Evolutionary conservation across 2,113 vertebrate genomes (phyloP).

Genomic region (Bujurquina vittata): DNA sequence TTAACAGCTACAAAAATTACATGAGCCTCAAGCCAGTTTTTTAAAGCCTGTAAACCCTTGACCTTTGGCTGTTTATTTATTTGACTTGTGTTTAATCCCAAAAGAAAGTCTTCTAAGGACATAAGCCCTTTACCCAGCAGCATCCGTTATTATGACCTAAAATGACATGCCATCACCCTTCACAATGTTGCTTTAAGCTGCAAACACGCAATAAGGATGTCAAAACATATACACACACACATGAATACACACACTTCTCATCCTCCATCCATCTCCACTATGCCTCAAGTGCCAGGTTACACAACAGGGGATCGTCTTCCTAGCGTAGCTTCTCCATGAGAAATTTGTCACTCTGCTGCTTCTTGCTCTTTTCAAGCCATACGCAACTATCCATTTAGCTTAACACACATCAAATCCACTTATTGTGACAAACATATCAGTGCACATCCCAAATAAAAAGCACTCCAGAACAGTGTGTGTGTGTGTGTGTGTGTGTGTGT

Average conservation of each 20-base stretch:
- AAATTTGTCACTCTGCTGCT: constrained; percentile 50
- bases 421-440: constrained; percentile 42
- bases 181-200: constrained; percentile 45
- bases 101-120: constrained; percentile 46
- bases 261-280: constrained; percentile 35
- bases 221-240: constrained; percentile 31
- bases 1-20: neutral
- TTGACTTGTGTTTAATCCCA: constrained; percentile 51
- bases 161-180: constrained; percentile 16
- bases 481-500: constrained; percentile 1
- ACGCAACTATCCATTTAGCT: constrained; percentile 24
- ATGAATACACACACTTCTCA: neutral
- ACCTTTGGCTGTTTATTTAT: constrained; percentile 50
- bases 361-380: constrained; percentile 45
- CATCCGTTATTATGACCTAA: constrained; percentile 28
- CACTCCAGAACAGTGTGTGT: neutral
- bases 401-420: constrained; percentile 22
- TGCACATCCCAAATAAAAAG: constrained; percentile 23
- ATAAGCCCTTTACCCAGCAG: constrained; percentile 32
- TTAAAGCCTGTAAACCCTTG: constrained; percentile 40
- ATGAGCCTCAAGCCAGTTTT: neutral
- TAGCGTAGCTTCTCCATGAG: constrained; percentile 34
- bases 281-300: constrained; percentile 60
- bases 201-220: constrained; percentile 26
- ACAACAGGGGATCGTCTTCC: constrained; percentile 53